Base-by-base conservation (phyloP, 2,888 invertebrate genomes). In the Zygogramma bicolorata region DNA sequence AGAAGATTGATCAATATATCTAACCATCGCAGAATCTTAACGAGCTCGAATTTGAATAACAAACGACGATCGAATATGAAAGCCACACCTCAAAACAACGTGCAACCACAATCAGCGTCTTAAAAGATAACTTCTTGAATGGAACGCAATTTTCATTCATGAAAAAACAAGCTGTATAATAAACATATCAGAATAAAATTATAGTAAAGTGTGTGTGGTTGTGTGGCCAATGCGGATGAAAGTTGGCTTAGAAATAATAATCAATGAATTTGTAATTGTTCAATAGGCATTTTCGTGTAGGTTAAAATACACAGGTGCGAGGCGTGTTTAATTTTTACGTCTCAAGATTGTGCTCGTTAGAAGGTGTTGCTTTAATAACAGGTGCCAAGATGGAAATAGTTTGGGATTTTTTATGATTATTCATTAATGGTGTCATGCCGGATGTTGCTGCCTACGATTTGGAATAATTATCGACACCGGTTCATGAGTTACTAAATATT, bases 281-380 rank as follows among this genome's bases (percentile, higher is more conserved):
- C 34, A 22, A 68, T 62, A 34, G 68, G 57, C 53, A 62, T 62
- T 68, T 68, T 68, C 68, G 68, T 68, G 68, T 68, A 68, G 62
- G 68, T 38, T 62, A 63, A 13, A 18, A 46, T 20, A 29, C 10
- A 31, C 63, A 63, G 63, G 63, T 63, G 63, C 15, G 10, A 46
- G 29, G 42, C 62, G 42, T 62, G 27, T 62, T 5, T 27, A 8
- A 63, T 63, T 63, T 63, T 63, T 63, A 27, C 46, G 29, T 15
- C 18, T 22, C 4, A 46, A 63, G 46, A n/a, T 63, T 46, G 22
- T 46, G 25, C 27, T 15, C 25, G 29, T 63, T 27, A 25, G 22
- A 25, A 53, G 53, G 53, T 53, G 53, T 25, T 25, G 53, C 53
- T 53, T 53, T 53, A 53, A 53, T 53, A 53, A 65, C 49, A 65